Conservation (phyloP, 2,888 invertebrate species). For the Aphidius colemani region DNA sequence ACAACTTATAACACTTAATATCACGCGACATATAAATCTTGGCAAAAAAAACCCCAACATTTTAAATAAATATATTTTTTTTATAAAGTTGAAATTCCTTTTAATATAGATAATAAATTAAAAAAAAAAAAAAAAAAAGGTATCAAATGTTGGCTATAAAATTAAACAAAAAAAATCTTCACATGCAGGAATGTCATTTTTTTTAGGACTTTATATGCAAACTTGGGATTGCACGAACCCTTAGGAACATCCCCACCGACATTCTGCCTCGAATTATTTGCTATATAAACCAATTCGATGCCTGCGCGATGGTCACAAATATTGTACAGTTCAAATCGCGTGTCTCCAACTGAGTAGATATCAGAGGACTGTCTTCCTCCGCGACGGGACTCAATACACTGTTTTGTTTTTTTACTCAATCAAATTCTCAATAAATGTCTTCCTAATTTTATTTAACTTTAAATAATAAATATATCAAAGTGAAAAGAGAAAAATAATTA, state of each 20-base stretch:
- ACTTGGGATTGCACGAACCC: slow-evolving; percentile 40
- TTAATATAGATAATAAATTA: not conserved
- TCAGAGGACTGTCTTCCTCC: slow-evolving; percentile 39
- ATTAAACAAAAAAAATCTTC: not conserved
- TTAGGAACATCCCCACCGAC: slow-evolving; percentile 39
- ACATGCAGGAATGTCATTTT: not conserved
- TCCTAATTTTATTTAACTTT: not conserved
- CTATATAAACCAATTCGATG: slow-evolving; percentile 41
- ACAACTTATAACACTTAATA: slow-evolving; percentile 8
- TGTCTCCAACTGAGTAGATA: slow-evolving; percentile 46
- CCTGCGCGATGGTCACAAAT: slow-evolving; percentile 53
- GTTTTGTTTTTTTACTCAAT: slow-evolving; percentile 24
- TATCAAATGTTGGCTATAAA: not conserved
- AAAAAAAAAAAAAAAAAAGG: not conserved
- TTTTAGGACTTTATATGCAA: not conserved
- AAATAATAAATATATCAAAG: not conserved
- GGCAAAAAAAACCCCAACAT: not conserved
- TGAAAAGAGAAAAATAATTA: slow-evolving; percentile 9
- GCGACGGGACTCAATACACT: slow-evolving; percentile 46
- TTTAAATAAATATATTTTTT: not conserved
- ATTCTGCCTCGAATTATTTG: slow-evolving; percentile 13
- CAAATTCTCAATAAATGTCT: not conserved
- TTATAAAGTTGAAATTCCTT: not conserved
- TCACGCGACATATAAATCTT: slow-evolving; percentile 18
- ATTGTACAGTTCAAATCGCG: slow-evolving; percentile 52